Evolutionary conservation across 2,888 invertebrate species (phyloP), one percentile per base, ranked within the genome.

Genomic region (Drosophila tripunctata): DNA sequence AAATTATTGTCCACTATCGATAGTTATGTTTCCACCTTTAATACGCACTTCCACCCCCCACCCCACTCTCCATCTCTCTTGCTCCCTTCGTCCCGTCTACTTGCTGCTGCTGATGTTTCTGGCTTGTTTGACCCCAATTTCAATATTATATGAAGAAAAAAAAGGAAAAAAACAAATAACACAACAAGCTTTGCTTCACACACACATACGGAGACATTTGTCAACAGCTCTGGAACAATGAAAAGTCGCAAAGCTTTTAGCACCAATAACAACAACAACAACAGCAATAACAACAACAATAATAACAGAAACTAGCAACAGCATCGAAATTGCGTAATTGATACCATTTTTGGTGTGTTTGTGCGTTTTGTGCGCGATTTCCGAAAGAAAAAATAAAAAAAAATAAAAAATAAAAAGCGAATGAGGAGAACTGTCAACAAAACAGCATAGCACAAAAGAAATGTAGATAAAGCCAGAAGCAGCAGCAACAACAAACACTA

Each of bases 261-360:
- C 50, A 47, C 38, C 17, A 36, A 6, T 24, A 43, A 24, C 24
- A 43, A 41, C 62, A 62, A n/a, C 36, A 69, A 14, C 50, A 62
- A 38, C n/a, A 51, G 21, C 12, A 44, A 43, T 27, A 64, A 48
- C 35, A 44, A 22, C 12, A 47, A 33, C 44, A 24, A 38, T 3
- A 15, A 33, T 12, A n/a, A n/a, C n/a, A n/a, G n/a, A n/a, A n/a
- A n/a, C n/a, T 21, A 38, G 36, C 47, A 47, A 48, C 56, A 38
- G 27, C 51, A 50, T 43, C 61, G 33, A 64, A 67, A 80, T 83
- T 83, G 85, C 87, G 85, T 80, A 87, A 82, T 81, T 84, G 68
- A 71, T 74, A 81, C 74, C 78, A 78, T 78, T 67, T 85, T 80
- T 66, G 74, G 78, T 35, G 38, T 70, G 60, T n/a, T n/a, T 60